A percentile compares a stretch with the other conserved stretches of the same genome.
phyloP scores from a whole-genome alignment of 2,113 vertebrate species.

The Ceuthmochares aereus region DNA sequence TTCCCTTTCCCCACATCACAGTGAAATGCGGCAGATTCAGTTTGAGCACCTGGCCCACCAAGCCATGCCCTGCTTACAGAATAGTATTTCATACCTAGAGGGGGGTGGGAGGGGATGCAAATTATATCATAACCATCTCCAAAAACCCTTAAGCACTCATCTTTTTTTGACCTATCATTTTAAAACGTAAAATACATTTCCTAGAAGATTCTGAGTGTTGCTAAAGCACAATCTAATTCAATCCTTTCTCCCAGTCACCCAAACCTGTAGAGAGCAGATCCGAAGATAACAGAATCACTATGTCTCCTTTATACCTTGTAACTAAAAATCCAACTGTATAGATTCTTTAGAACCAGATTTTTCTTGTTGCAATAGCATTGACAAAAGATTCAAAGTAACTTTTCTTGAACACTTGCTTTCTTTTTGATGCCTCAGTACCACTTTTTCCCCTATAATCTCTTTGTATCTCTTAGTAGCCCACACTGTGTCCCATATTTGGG shows the following conservation, averaged over 20 bases:
- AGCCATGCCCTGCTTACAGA: neutral
- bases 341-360: constrained; percentile 32
- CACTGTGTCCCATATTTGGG: constrained; percentile 48
- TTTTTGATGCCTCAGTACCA: constrained; percentile 11
- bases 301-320: constrained; percentile 4
- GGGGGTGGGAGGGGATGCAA: neutral
- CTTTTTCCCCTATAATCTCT: constrained; percentile 3
- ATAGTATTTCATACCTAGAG: neutral
- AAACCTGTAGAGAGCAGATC: constrained; percentile 21
- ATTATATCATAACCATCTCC: neutral
- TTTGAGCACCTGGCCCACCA: neutral
- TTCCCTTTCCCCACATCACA: accelerated
- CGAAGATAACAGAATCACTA: constrained; percentile 33
- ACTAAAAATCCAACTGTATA: constrained; percentile 34
- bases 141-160: neutral
- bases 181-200: neutral
- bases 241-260: neutral
- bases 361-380: neutral
- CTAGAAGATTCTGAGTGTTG: neutral
- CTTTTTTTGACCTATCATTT: neutral
- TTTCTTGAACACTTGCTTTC: constrained; percentile 41
- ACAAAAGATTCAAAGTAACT: constrained; percentile 66
- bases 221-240: constrained; percentile 1
- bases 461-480: constrained; percentile 30
- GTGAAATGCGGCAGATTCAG: neutral